Evolutionary conservation across 2,113 vertebrate genomes (phyloP), one percentile per base, ranked within the genome.

Genomic region (Promerops cafer): DNA sequence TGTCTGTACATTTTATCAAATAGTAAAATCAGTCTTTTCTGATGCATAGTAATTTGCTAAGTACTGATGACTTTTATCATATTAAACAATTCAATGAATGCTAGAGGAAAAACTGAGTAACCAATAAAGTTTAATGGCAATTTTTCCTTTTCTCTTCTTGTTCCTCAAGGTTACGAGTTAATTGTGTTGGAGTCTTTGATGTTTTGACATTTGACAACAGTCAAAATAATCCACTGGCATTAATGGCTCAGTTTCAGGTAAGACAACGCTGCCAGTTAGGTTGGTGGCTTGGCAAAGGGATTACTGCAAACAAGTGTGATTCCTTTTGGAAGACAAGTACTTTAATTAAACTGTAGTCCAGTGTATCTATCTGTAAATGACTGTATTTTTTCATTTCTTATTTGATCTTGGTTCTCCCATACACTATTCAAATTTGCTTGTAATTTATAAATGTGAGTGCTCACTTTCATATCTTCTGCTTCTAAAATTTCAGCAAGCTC

Each of bases 241-340:
- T 99, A 96, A 99, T 99, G 99, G 99, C 99, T 97, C 99, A 99
- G 93, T 99, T 99, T 98, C 99, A 99, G 99, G 99, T 99, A 98
- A 97, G 98, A 92, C 30, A 59, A 13, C 16, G 37, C 16, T 5
- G 0, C 52, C 20, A 10, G 44, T 83, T 89, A 61, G 22, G 12
- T 31, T 90, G 60, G 35, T 76, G 64, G 17, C 30, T 90, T 89
- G 27, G 14, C 27, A 50, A 2, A 5, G 33, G 31, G 6, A 71
- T 11, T 87, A 20, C 15, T 44, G 61, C 74, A 83, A 86, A 88
- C 5, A 11, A 22, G 12, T 70, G 40, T 79, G 82, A 50, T 72
- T 72, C 18, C 30, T 83, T 80, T 47, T 59, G 30, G 37, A 93
- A 90, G 71, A 74, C 10, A 33, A 87, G 2, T 69, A 66, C 61